Evolutionary conservation across 2,113 vertebrate genomes (phyloP).

Genomic region (Oryzias celebensis): DNA sequence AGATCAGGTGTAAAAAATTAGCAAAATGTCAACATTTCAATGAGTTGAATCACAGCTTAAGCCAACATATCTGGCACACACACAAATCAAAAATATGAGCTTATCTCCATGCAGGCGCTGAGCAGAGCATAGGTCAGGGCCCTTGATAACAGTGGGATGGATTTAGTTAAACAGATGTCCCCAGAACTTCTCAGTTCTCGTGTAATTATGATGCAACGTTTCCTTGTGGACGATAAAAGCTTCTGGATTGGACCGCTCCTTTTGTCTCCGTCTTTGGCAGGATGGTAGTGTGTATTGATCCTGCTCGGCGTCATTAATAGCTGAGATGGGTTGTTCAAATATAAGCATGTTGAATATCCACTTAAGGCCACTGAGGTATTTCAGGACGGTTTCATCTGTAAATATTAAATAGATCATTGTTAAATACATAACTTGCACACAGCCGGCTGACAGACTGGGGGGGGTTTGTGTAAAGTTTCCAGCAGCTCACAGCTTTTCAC

Average conservation of each 20-base stretch:
- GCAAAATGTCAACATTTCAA: constrained; percentile 25
- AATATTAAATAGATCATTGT: constrained; percentile 34
- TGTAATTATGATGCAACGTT: constrained; percentile 25
- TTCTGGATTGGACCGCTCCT: constrained; percentile 28
- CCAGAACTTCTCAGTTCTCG: constrained; percentile 7
- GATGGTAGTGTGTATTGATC: constrained; percentile 50
- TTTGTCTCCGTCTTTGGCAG: constrained; percentile 34
- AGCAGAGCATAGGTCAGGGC: constrained; percentile 35
- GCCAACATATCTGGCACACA: background rate
- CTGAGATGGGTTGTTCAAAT: constrained; percentile 38
- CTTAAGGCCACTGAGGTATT: constrained; percentile 30
- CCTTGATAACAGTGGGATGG: constrained; percentile 8
- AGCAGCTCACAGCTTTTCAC: background rate
- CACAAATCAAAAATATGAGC: constrained; percentile 10
- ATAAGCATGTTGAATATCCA: constrained; percentile 32
- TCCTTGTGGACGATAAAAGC: constrained; percentile 21
- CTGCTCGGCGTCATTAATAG: constrained; percentile 37
- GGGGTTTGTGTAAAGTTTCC: constrained; percentile 10
- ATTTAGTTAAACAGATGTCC: constrained; percentile 1
- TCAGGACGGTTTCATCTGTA: constrained; percentile 21
- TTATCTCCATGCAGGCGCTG: constrained; percentile 10
- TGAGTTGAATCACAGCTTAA: background rate
- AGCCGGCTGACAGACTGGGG: constrained; percentile 5
- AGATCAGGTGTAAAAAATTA: background rate
- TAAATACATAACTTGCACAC: constrained; percentile 6